These are phyloP conservation scores for Chironomus striatipennis DNA, from an alignment of 1,140 invertebrate genomes.

Conservation along the genomic window DNA sequence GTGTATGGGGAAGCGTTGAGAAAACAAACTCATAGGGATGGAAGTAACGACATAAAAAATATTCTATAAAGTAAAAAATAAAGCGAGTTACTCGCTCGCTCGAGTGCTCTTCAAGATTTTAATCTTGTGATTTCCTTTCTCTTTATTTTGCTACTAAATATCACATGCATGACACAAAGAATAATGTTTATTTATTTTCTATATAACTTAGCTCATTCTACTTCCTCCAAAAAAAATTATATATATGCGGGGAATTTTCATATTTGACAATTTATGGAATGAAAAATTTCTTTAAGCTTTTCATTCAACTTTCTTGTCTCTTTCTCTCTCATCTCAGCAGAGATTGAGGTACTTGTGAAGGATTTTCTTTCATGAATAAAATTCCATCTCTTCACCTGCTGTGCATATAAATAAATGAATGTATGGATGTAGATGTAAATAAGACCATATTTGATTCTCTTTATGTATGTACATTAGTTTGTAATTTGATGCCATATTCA, in stretches of 20 bases:
- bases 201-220: not conserved
- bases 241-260: not conserved
- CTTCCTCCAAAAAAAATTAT: no score
- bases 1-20: not conserved
- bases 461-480: no score
- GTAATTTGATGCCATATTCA: no score
- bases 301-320: not conserved
- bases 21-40: not conserved
- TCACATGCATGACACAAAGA: constrained; percentile 1
- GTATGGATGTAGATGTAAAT: no score
- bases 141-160: not conserved
- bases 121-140: not conserved
- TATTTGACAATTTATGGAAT: not conserved
- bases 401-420: no score
- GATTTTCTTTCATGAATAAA: no score
- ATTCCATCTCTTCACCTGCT: no score
- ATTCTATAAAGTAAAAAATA: no score
- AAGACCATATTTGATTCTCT: no score
- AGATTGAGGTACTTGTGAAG: no score
- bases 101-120: not conserved
- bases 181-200: constrained; percentile 15
- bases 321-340: not conserved
- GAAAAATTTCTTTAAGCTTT: not conserved
- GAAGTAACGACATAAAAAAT: not conserved
- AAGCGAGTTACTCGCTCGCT: not conserved